Conservation (phyloP, 2,113 vertebrate species). For the Etia nguti region DNA sequence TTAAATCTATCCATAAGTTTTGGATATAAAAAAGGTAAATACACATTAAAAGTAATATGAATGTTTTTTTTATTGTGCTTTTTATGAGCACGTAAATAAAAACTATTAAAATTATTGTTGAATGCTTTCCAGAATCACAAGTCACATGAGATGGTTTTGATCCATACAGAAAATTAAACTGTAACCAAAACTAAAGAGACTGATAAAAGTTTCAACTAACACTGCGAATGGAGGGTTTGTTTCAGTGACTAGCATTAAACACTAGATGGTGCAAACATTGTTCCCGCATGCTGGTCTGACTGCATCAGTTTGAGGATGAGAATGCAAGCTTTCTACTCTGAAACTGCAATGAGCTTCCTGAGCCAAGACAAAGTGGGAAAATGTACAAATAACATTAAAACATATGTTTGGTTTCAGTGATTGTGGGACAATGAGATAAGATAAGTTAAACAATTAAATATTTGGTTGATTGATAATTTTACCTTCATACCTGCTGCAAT, state of each 20-base stretch:
- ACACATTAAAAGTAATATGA: not conserved
- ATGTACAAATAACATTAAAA: not conserved
- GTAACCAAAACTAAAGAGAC: not conserved
- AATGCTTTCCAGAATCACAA: not conserved
- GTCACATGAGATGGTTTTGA: not conserved
- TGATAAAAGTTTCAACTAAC: not conserved
- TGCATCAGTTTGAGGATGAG: not conserved
- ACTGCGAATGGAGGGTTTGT: not conserved
- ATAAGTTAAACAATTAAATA: not conserved
- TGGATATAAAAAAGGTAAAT: not conserved
- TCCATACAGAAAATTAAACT: not conserved
- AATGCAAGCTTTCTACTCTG: not conserved
- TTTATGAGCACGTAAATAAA: not conserved
- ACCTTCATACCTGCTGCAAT: not conserved
- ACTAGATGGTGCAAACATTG: constrained; percentile 46
- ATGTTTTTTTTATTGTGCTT: not conserved
- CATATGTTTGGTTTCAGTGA: not conserved
- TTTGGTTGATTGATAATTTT: not conserved
- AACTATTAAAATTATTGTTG: not conserved
- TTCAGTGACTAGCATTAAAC: not conserved
- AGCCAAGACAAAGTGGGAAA: not conserved
- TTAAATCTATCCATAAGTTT: not conserved
- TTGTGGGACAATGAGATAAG: not conserved
- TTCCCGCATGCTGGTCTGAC: not conserved
- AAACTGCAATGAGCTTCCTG: not conserved